These are phyloP conservation scores for Heliopora coerulea DNA, from an alignment of 92 coral and sea anemone genomes.

Conservation along the genomic window DNA sequence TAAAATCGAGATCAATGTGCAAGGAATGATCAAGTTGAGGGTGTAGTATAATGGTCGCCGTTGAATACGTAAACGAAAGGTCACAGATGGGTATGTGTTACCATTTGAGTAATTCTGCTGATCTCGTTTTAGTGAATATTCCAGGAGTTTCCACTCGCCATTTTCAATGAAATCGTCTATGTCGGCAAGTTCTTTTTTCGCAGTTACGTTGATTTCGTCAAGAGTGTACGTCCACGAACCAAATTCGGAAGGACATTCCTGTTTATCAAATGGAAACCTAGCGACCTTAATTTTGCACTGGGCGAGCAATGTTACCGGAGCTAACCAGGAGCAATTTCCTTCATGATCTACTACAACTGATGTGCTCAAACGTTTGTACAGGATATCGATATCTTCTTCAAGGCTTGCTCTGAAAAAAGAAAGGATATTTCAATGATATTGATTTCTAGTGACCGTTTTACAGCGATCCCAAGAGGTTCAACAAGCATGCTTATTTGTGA, in stretches of 20 bases:
- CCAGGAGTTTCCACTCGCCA: conserved; percentile 83
- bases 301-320: conserved; percentile 87
- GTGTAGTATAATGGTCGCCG: conserved; percentile 73
- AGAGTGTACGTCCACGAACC: conserved; percentile 90
- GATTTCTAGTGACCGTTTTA: too few relatives aligned
- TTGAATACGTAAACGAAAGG: conserved; percentile 62
- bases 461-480: too few relatives aligned
- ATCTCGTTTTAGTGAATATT: conserved; percentile 62
- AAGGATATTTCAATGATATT: neutral
- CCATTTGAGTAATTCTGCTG: conserved; percentile 56
- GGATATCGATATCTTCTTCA: conserved; percentile 82
- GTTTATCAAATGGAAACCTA: conserved; percentile 85
- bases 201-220: conserved; percentile 53
- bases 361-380: conserved; percentile 76
- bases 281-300: conserved; percentile 87
- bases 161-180: conserved; percentile 65
- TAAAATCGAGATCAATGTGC: conserved; percentile 61
- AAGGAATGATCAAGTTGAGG: conserved; percentile 73
- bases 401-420: conserved; percentile 22
- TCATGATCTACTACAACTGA: conserved; percentile 60
- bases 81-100: conserved; percentile 68
- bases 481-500: too few relatives aligned
- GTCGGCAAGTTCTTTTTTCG: conserved; percentile 56
- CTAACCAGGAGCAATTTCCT: conserved; percentile 73
- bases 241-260: conserved; percentile 63